Conservation (phyloP, 2,888 invertebrate genomes). For the Zootermopsis nevadensis region DNA sequence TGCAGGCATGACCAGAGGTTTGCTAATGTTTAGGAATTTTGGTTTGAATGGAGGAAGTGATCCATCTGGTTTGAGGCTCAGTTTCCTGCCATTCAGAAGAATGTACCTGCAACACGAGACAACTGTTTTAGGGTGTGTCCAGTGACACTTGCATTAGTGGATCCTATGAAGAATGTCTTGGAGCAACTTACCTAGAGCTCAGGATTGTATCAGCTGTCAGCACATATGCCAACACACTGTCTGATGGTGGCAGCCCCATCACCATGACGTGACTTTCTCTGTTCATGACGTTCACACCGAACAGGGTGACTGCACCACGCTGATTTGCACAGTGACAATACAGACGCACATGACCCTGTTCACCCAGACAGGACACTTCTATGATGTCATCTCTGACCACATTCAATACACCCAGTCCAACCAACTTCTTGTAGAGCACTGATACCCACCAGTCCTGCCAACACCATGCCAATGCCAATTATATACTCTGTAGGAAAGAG, state of each 20-base stretch:
- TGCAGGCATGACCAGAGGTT: conserved; percentile 65
- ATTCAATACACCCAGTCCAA: conserved; percentile 72
- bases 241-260: background rate
- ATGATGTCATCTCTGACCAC: conserved; percentile 57
- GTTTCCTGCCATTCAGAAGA: conserved; percentile 43
- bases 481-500: no score
- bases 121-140: background rate
- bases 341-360: conserved; percentile 61
- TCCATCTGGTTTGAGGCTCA: conserved; percentile 40
- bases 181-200: conserved; percentile 31
- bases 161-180: no score
- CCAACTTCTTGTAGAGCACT: conserved; percentile 71
- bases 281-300: conserved; percentile 51
- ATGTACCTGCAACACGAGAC: conserved; percentile 18
- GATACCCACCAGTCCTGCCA: conserved; percentile 63
- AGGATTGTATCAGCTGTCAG: conserved; percentile 38
- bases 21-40: background rate
- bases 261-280: background rate
- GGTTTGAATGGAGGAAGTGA: conserved; percentile 46
- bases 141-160: background rate
- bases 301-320: conserved; percentile 53
- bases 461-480: no score
- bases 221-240: conserved; percentile 28
- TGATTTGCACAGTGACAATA: conserved; percentile 76
- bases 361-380: conserved; percentile 56